Evolutionary conservation across 64 coral and sea anemone genomes (phyloP).

Genomic region (Exaiptasia diaphana): DNA sequence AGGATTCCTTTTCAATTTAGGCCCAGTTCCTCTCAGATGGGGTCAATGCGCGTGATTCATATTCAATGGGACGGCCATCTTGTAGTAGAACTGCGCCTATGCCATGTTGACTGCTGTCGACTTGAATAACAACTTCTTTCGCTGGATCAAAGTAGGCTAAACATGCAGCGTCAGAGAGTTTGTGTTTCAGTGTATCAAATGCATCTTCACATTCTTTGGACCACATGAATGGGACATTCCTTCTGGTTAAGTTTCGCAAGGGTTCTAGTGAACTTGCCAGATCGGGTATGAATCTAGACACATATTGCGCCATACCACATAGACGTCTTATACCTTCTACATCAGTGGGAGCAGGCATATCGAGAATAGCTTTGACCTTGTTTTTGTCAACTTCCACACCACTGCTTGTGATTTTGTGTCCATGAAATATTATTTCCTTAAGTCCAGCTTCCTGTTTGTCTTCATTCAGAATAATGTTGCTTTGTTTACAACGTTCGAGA

Average conservation of each 20-base stretch:
- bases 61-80: conserved; percentile 35
- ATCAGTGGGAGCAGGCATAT: conserved; percentile 27
- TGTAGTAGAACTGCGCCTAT: conserved; percentile 34
- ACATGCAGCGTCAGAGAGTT: conserved; percentile 5
- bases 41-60: conserved; percentile 29
- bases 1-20: conserved; percentile 52
- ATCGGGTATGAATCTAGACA: conserved; percentile 25
- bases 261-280: conserved; percentile 34
- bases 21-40: conserved; percentile 24
- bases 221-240: conserved; percentile 35
- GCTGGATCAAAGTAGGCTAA: conserved; percentile 28
- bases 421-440: conserved; percentile 36
- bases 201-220: conserved; percentile 25
- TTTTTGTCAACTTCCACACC: conserved; percentile 22
- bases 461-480: conserved; percentile 52
- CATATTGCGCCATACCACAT: conserved; percentile 49
- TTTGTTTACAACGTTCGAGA: conserved; percentile 24
- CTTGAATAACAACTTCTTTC: conserved; percentile 60
- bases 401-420: conserved; percentile 38
- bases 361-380: conserved; percentile 16
- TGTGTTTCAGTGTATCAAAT: conserved; percentile 18
- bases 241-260: background rate
- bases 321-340: conserved; percentile 36
- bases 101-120: conserved; percentile 42
- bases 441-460: conserved; percentile 18